Evolutionary conservation across 1,140 invertebrate genomes (phyloP).

Genomic region (Neodiprion lecontei): DNA sequence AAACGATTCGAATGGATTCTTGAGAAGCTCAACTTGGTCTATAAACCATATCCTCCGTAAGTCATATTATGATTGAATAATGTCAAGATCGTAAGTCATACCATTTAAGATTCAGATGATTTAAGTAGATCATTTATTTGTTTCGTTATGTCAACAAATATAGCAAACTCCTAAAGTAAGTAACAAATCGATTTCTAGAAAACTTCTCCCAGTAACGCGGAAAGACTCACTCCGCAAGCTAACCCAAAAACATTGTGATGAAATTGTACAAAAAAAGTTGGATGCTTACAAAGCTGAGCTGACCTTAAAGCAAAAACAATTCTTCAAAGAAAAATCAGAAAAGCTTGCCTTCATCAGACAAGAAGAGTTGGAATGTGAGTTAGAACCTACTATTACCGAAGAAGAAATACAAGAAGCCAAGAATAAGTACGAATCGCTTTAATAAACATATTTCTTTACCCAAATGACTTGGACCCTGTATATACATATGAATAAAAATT

Average conservation of each 20-base stretch:
- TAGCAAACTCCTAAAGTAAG: too few relatives aligned
- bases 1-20: slow-evolving; percentile 87
- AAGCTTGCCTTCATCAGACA: slow-evolving; percentile 71
- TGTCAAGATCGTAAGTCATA: too few relatives aligned
- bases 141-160: too few relatives aligned
- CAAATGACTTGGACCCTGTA: not conserved
- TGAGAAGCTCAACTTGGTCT: slow-evolving; percentile 79
- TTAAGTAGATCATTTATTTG: too few relatives aligned
- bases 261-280: slow-evolving; percentile 70
- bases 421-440: slow-evolving; percentile 42
- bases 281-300: slow-evolving; percentile 68
- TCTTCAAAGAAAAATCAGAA: slow-evolving; percentile 66
- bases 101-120: too few relatives aligned
- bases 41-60: slow-evolving; percentile 71
- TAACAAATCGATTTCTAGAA: slow-evolving; percentile 24
- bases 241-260: slow-evolving; percentile 71
- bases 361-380: slow-evolving; percentile 72
- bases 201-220: slow-evolving; percentile 66
- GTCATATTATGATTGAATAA: slow-evolving; percentile 28
- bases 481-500: not conserved
- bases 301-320: slow-evolving; percentile 72
- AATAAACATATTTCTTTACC: not conserved
- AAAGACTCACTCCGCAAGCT: slow-evolving; percentile 73
- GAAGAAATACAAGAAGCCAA: slow-evolving; percentile 70
- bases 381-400: slow-evolving; percentile 69